Evolutionary conservation across 2,797 vertebrate genomes (phyloP).

Genomic region (Nothura maculosa): DNA sequence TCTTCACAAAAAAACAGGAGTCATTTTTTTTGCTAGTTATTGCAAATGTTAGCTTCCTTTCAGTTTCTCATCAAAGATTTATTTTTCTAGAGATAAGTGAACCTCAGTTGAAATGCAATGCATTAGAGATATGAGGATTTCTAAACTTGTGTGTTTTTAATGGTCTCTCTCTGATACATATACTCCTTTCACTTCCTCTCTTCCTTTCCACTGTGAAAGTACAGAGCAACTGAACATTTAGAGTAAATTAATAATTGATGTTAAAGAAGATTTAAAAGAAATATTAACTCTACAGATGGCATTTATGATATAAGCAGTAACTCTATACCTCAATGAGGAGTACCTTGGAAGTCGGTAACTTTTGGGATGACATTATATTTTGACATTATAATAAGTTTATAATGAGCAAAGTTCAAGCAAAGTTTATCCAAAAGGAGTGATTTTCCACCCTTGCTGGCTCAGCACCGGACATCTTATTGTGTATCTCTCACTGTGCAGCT

Average conservation of each 20-base stretch:
- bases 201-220: background rate
- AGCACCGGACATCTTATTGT: too few relatives aligned
- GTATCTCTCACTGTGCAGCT: too few relatives aligned
- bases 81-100: background rate
- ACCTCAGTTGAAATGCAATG: background rate
- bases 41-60: background rate
- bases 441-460: too few relatives aligned
- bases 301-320: background rate
- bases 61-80: background rate
- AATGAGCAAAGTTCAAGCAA: too few relatives aligned
- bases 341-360: too few relatives aligned
- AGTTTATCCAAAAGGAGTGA: too few relatives aligned
- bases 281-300: background rate
- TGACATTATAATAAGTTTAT: too few relatives aligned
- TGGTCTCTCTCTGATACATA: background rate
- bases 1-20: background rate
- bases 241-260: constrained; percentile 28
- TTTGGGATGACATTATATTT: too few relatives aligned
- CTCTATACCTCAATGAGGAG: background rate
- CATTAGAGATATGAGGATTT: background rate
- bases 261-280: background rate
- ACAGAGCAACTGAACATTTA: background rate
- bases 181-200: background rate
- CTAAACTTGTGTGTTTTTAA: background rate
- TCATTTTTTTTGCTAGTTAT: background rate